Conservation (phyloP, 2,888 invertebrate genomes). For the Sinhomidia bicolor region DNA sequence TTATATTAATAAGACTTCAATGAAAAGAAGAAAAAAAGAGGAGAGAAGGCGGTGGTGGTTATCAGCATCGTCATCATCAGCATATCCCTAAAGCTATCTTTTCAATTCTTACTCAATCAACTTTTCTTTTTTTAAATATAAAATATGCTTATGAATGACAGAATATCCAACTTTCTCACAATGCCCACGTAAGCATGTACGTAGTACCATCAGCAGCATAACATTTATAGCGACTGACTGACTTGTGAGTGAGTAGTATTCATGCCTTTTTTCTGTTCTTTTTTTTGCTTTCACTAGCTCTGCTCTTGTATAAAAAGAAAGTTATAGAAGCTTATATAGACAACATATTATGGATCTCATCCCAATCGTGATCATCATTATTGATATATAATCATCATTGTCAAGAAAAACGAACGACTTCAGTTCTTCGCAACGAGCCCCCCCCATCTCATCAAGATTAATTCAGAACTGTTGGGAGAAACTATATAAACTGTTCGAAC, state of each 20-base stretch:
- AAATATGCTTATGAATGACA: background rate
- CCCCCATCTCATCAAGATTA: slow-evolving; percentile 40
- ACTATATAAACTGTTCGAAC: too few species aligned
- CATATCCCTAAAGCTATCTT: background rate
- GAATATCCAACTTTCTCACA: background rate
- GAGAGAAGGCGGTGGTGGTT: background rate
- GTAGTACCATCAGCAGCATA: too few species aligned
- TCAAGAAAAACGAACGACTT: slow-evolving; percentile 34
- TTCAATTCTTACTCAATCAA: background rate
- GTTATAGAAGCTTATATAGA: too few species aligned
- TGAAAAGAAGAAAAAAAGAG: background rate
- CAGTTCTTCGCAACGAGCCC: background rate
- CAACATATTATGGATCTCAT: too few species aligned
- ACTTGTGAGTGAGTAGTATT: too few species aligned
- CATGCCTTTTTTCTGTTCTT: too few species aligned
- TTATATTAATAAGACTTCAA: background rate
- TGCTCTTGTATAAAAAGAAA: too few species aligned
- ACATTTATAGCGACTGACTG: too few species aligned
- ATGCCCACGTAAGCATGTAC: too few species aligned
- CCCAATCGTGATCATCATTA: slow-evolving; percentile 10
- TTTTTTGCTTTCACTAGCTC: too few species aligned
- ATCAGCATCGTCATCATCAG: too few species aligned
- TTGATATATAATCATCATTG: background rate
- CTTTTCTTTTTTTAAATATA: too few species aligned
- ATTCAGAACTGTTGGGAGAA: slow-evolving; percentile 6